phyloP scores from a whole-genome alignment of 1,140 invertebrate species.

The Hormaphis cornu region DNA sequence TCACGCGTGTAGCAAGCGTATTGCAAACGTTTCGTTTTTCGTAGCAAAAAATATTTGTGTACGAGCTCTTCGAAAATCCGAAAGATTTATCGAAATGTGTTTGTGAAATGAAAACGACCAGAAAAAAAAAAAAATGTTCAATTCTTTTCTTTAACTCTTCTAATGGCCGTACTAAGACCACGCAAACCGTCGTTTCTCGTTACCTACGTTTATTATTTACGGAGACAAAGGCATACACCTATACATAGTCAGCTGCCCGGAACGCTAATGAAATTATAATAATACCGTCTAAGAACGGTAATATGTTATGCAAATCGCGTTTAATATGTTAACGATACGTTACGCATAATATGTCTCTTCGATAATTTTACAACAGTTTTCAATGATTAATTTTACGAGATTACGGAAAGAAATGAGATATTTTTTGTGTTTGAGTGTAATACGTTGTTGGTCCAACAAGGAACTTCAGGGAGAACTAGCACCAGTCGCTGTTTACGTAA shows the following conservation, averaged over 20 bases:
- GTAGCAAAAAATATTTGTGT: no score
- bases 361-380: background rate
- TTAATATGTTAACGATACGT: conserved; percentile 16
- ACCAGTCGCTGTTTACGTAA: no score
- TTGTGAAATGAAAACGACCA: no score
- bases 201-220: no score
- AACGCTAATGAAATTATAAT: conserved; percentile 11
- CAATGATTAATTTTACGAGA: background rate
- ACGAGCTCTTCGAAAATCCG: no score
- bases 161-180: background rate
- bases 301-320: background rate
- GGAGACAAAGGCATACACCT: background rate
- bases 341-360: background rate
- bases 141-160: no score
- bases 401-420: background rate
- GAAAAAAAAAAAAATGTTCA: no score
- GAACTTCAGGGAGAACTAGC: no score
- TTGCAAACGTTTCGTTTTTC: no score
- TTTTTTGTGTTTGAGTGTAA: background rate
- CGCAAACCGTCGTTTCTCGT: background rate
- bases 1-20: no score
- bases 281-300: conserved; percentile 13
- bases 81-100: no score
- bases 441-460: no score
- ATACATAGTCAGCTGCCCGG: background rate